Base-by-base conservation (phyloP, 2,888 invertebrate genomes). In the Clusia tigrina region DNA sequence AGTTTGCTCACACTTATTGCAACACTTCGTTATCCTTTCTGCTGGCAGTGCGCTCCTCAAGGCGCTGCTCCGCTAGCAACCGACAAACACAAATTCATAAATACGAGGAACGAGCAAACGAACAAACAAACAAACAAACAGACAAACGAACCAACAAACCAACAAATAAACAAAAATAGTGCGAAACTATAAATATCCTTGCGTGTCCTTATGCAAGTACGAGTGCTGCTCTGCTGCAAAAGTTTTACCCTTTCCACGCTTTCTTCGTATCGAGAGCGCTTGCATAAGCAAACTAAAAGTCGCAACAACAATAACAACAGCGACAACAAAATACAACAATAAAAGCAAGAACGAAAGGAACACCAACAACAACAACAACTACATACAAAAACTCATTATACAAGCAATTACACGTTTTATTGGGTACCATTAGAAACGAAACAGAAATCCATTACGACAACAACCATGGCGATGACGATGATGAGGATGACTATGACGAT, bases 371-470 rank as follows among this genome's bases (percentile, higher is more conserved):
- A 60, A 58, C 62, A 58, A 57, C 48, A 37, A 22, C 51, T 52
- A 52, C 18, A 5, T 38, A 59, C 57, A 61, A 62, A 68, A 69
- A 62, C 65, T 71, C 65, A 66, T 71, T 69, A 71, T 67, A 66
- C 67, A 68, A 67, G 67, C 66, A 68, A 71, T 71, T 69, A 69
- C 67, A 69, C 66, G 66, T 70, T 68, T 67, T 69, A 67, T 69
- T 71, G 69, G 64, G 59, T 64, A 69, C 60, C 64, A 58, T 60
- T 60, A 37, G 54, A 54, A 60, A 54, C 25, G 59, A 38, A 60
- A 48, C 32, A 22, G 20, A 53, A 22, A 62, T 53, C 42, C 25
- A 62, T 52, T 57, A 42, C 48, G 20, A 20, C 20, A 15, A 2
- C 22, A 9, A 42, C 12, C n/a, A 10, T 3, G 42, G n/a, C 42